Evolutionary conservation across 2,797 vertebrate genomes (phyloP), one percentile per base, ranked within the genome.

Genomic region (Falco biarmicus): DNA sequence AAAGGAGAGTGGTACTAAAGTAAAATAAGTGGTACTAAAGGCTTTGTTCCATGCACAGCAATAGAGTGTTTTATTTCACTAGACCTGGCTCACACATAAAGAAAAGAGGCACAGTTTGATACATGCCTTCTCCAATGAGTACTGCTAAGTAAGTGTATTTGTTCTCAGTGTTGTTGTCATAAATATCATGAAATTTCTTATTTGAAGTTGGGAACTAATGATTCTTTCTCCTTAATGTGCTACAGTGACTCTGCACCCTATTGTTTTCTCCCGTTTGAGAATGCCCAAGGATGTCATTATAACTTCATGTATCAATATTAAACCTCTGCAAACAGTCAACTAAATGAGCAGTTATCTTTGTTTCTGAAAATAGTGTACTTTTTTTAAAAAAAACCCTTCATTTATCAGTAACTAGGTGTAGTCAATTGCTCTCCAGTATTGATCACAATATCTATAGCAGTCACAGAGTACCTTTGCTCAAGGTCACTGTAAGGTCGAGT

Each of bases 361-460:
- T 97, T 98, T 97, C 98, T 98, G 97, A 98, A 98, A 98, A 98
- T 91, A 96, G 97, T 90, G 84, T 95, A 98, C 97, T 50, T 2
- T 20, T 91, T 84, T 1, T 11, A 78, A 97, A 41, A 41, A 41
- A 41, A 41, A 41, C 12, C 39, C 96, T 98, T 98, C 98, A 97
- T 98, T 98, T 98, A 97, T 98, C 98, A 98, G 98, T 98, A 98
- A 98, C 98, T 98, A 98, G 98, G 98, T 98, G 97, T 98, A 98
- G 97, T 98, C 98, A 92, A 96, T 98, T 98, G 97, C 98, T 97
- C 98, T 98, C 97, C 93, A 82, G 97, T 98, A 99, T 98, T 98
- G 99, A 99, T 99, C 98, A 98, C 98, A 98, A 98, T 98, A 98
- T 98, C 98, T 98, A 98, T 98, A 98, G 97, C 98, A 97, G 95